Percentiles rank a stretch among this genome's conserved stretches.
Evolutionary conservation across 2,888 invertebrate genomes (phyloP).

Genomic region (Zelleria hepariella): DNA sequence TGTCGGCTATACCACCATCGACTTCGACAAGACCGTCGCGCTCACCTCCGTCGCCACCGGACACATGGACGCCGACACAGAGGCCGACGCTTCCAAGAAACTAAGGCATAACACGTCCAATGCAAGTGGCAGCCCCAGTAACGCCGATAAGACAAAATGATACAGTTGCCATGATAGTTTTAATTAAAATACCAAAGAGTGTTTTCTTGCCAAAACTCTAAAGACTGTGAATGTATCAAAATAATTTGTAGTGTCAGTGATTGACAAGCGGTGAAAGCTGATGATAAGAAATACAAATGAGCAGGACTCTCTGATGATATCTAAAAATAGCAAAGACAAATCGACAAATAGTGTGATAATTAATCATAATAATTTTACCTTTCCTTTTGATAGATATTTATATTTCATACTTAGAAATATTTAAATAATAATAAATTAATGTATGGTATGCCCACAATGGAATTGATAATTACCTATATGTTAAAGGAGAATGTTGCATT

Average conservation of each 20-base stretch:
- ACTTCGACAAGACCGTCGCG: slow-evolving; percentile 94
- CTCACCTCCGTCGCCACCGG: slow-evolving; percentile 82
- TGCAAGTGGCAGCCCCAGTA: slow-evolving; percentile 56
- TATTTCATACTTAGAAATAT: not conserved
- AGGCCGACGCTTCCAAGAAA: slow-evolving; percentile 81
- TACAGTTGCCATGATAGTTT: not conserved
- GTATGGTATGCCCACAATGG: not conserved
- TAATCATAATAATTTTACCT: slow-evolving; percentile 10
- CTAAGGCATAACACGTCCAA: slow-evolving; percentile 83
- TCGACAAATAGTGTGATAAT: not conserved
- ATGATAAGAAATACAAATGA: too few species aligned
- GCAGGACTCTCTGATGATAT: too few species aligned
- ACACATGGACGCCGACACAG: slow-evolving; percentile 69
- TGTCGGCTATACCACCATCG: slow-evolving; percentile 90
- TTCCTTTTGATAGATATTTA: slow-evolving; percentile 7
- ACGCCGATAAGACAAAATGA: slow-evolving; percentile 11
- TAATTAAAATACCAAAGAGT: slow-evolving; percentile 2
- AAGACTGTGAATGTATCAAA: not conserved
- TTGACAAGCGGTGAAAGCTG: not conserved
- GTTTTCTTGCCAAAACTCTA: not conserved
- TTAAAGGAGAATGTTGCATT: not conserved
- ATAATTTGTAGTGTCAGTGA: too few species aligned
- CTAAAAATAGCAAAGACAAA: too few species aligned
- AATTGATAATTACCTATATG: not conserved
- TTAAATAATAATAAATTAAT: too few species aligned